Conservation (phyloP, 53 echinoderm and acorn worm genomes). For the Echinarachnius parma region DNA sequence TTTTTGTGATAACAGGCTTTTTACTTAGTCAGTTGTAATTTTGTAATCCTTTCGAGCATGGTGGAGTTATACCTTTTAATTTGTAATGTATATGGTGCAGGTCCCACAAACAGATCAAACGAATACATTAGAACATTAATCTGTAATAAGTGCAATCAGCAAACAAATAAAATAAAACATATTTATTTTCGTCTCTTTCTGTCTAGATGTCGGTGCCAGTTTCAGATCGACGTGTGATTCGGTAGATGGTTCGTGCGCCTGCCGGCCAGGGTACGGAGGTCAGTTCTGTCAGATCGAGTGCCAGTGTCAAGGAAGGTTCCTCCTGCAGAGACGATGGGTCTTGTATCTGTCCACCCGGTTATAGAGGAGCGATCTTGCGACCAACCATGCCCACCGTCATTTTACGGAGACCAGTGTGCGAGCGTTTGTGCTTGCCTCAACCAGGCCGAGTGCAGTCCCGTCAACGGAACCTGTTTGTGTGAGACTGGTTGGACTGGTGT, state of each 20-base stretch:
- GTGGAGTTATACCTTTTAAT: too few species aligned
- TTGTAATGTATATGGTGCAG: too few species aligned
- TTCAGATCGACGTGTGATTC: too few species aligned
- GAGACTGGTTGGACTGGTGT: slow-evolving; percentile 52
- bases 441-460: slow-evolving; percentile 30
- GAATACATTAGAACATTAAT: too few species aligned
- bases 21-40: too few species aligned
- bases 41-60: too few species aligned
- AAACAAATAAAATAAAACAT: too few species aligned
- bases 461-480: slow-evolving; percentile 56
- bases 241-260: slow-evolving; percentile 47
- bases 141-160: too few species aligned
- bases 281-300: slow-evolving; percentile 42
- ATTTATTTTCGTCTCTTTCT: background rate
- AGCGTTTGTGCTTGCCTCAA: slow-evolving; percentile 56
- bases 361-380: slow-evolving; percentile 35
- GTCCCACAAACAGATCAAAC: too few species aligned
- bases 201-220: too few species aligned
- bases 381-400: slow-evolving; percentile 27
- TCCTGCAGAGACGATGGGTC: slow-evolving; percentile 47
- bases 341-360: slow-evolving; percentile 53
- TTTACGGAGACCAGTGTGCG: slow-evolving; percentile 42
- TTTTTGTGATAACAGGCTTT: too few species aligned
- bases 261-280: slow-evolving; percentile 56
- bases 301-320: slow-evolving; percentile 57